Conservation (phyloP, 92 coral and sea anemone species). For the Porites cylindrica region DNA sequence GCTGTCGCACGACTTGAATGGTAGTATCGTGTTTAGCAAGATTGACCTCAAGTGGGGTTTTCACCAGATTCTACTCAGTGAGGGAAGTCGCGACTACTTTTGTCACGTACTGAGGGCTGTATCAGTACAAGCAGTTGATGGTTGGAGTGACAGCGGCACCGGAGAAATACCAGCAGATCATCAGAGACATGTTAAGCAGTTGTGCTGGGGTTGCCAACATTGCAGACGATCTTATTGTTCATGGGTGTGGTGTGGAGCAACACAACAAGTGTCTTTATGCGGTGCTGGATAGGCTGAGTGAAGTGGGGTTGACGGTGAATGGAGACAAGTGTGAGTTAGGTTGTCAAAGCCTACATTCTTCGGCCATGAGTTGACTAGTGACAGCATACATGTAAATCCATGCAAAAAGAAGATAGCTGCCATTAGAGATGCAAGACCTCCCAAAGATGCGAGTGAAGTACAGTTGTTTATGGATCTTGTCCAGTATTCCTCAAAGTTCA, state of each 20-base stretch:
- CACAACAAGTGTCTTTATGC: background rate
- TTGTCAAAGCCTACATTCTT: constrained; percentile 16
- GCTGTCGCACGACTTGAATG: background rate
- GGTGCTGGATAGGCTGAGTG: constrained; percentile 16
- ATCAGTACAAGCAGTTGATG: background rate
- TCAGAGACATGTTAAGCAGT: constrained; percentile 6
- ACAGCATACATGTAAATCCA: constrained; percentile 24
- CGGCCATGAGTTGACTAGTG: background rate
- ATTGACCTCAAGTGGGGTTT: background rate
- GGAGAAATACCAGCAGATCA: constrained; percentile 9
- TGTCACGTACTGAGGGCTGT: constrained; percentile 8
- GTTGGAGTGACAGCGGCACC: background rate
- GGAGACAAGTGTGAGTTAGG: background rate
- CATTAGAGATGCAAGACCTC: constrained; percentile 43
- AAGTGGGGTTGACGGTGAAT: constrained; percentile 10
- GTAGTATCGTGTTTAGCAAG: constrained; percentile 8
- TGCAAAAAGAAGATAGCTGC: constrained; percentile 62
- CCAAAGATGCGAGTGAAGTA: constrained; percentile 55
- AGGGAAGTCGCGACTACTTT: constrained; percentile 15
- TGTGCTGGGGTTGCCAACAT: constrained; percentile 4
- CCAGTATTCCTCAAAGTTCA: constrained; percentile 8
- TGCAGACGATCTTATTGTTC: constrained; percentile 9
- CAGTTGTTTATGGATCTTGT: constrained; percentile 60
- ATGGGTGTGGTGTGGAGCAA: background rate
- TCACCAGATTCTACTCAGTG: constrained; percentile 5